Percentiles rank a stretch among this genome's conserved stretches.
These are phyloP conservation scores for Falco biarmicus DNA, from an alignment of 2,797 vertebrate genomes.

Conservation along the genomic window DNA sequence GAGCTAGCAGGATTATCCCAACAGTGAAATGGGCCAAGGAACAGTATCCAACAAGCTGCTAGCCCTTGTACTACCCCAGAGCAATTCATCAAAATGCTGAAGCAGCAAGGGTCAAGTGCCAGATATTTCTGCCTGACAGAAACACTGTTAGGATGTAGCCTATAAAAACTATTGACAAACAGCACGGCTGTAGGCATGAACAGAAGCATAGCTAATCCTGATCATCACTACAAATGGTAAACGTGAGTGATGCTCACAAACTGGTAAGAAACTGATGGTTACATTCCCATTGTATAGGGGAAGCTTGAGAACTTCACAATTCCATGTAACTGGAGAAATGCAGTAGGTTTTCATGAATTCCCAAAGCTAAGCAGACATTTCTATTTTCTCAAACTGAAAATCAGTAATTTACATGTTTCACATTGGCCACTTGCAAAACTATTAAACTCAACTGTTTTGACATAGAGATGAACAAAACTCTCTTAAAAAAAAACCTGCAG, in stretches of 20 bases:
- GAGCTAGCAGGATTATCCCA: not conserved
- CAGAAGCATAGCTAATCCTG: not conserved
- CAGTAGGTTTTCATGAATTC: not conserved
- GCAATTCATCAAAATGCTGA: not conserved
- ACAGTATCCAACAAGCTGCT: fast-evolving
- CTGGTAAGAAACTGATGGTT: not conserved
- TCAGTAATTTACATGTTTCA: not conserved
- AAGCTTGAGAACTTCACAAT: not conserved
- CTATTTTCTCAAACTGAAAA: not conserved
- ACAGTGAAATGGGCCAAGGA: not conserved
- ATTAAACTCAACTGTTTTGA: not conserved
- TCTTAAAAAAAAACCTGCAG: not conserved
- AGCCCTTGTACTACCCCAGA: not conserved
- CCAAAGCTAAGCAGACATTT: not conserved
- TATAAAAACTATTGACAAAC: not conserved
- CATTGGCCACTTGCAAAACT: not conserved
- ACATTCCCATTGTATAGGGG: not conserved
- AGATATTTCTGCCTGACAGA: not conserved
- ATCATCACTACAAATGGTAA: not conserved
- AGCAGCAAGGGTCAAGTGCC: not conserved
- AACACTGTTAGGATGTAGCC: not conserved
- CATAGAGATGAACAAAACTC: not conserved
- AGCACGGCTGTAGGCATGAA: not conserved
- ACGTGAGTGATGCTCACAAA: not conserved
- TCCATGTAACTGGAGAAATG: not conserved